These are phyloP conservation scores for Lasioglossum oenotherae DNA, from an alignment of 2,888 invertebrate species.

Conservation along the genomic window DNA sequence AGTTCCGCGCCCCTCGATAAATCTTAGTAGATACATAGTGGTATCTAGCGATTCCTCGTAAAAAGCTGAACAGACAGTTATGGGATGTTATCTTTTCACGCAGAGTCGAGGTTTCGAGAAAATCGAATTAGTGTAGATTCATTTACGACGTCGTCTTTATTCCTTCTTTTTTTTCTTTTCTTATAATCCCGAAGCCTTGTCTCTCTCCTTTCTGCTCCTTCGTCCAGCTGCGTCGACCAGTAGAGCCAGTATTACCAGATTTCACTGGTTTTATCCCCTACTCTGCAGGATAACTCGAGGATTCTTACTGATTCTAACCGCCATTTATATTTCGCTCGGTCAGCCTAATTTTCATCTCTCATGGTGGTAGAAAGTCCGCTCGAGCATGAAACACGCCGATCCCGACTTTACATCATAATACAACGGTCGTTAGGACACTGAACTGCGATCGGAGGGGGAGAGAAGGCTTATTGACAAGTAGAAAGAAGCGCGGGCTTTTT, in stretches of 20 bases:
- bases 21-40: background rate
- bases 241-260: constrained; percentile 71
- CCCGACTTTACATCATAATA: constrained; percentile 24
- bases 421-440: constrained; percentile 55
- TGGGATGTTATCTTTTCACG: background rate
- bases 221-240: constrained; percentile 51
- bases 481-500: background rate
- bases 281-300: constrained; percentile 46
- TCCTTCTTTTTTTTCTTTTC: background rate
- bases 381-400: background rate
- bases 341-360: background rate
- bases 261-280: constrained; percentile 59
- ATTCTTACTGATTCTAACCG: constrained; percentile 34
- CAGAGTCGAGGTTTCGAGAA: background rate
- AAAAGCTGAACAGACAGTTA: background rate
- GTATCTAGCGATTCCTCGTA: background rate
- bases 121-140: background rate
- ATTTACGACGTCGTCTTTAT: background rate
- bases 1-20: background rate
- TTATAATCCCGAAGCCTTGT: constrained; percentile 16
- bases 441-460: constrained; percentile 24
- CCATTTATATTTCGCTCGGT: constrained; percentile 18
- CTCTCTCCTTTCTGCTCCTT: constrained; percentile 19
- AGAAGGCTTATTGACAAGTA: constrained; percentile 10
- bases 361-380: background rate